A percentile compares a stretch with the other conserved stretches of the same genome.
phyloP scores from a whole-genome alignment of 2,797 vertebrate genomes.

The Platalea minor region DNA sequence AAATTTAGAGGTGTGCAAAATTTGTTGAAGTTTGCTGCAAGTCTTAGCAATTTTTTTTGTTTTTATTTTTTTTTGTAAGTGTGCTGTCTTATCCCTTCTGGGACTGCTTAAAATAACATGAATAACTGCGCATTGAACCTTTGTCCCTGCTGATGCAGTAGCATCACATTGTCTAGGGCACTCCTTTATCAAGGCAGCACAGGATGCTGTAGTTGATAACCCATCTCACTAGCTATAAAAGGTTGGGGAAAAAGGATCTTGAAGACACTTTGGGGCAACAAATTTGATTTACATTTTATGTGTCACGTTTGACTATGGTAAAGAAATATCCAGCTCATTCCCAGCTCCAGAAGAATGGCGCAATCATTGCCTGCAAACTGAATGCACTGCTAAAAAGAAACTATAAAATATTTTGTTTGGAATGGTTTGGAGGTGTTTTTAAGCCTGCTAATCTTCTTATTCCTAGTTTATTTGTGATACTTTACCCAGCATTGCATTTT shows the following conservation, averaged over 20 bases:
- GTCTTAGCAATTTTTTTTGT: background rate
- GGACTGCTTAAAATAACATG: background rate
- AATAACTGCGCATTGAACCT: background rate
- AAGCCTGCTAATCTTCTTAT: background rate
- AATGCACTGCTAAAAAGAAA: background rate
- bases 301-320: background rate
- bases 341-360: background rate
- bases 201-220: background rate
- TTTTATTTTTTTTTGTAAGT: background rate
- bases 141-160: background rate
- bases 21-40: background rate
- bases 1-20: background rate
- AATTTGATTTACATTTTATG: background rate
- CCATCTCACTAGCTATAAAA: background rate
- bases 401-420: background rate
- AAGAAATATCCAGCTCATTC: background rate
- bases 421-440: background rate
- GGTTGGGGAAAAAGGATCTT: background rate
- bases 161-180: background rate
- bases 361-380: background rate
- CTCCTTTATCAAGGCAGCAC: background rate
- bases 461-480: background rate
- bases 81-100: background rate
- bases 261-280: background rate
- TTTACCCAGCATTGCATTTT: background rate